Evolutionary conservation across 2,797 vertebrate species (phyloP), one percentile per base, ranked within the genome.

Genomic region (Lagocephalus sceleratus): DNA sequence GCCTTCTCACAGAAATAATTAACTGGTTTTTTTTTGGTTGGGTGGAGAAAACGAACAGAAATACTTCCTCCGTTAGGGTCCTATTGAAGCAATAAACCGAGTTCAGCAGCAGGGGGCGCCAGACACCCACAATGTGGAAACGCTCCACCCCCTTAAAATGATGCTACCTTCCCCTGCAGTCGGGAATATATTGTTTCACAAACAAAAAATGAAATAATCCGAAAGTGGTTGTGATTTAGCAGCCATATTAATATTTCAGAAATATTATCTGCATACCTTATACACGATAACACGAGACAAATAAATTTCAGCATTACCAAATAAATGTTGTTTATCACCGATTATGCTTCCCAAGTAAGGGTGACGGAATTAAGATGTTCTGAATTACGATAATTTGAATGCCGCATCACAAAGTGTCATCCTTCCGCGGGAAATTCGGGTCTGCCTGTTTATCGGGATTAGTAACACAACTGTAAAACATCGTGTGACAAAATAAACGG

Each of bases 401-500:
- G 68, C 49, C 47, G 2, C 78, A 54, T 0, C 10, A 3, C 1
- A 0, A 6, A 3, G 20, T 60, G 23, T 42, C 49, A 20, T 1
- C 12, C 42, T 22, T 62, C 22, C 71, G 85, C 82, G 83, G 79
- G 85, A 85, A 73, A 73, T 81, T 84, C 62, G 56, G 55, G 47
- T 9, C 10, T 3, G 2, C 1, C 0, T 3, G 10, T 3, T 6
- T 21, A 0, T 68, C 57, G 43, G 22, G 26, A 39, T 42, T 38
- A 56, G 0, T 38, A 41, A 25, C 22, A 14, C 4, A n/a, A 16
- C 6, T 11, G 1, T 8, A 1, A 10, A 3, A 12, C 16, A 15
- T 44, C 5, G 0, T 17, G n/a, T 12, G 5, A 14, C 16, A 8
- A 35, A n/a, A 1, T 17, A 40, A 40, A 17, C 17, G 3, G 5